phyloP scores from a whole-genome alignment of 1,140 invertebrate species.

The Drosophila bocki region DNA sequence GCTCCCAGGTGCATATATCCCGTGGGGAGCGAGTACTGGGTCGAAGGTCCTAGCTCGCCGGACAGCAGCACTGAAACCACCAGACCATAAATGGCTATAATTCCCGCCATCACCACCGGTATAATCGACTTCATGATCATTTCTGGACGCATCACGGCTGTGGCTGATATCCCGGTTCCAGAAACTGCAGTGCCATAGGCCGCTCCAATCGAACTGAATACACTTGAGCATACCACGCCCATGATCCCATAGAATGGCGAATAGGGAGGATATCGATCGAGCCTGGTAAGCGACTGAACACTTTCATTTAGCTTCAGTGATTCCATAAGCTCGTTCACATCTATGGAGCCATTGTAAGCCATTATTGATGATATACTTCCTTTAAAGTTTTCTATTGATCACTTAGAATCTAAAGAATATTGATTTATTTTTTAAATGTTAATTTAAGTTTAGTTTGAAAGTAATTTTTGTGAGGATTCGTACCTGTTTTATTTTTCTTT shows the following conservation, averaged over 20 bases:
- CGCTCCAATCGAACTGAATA: constrained; percentile 88
- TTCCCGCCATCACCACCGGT: constrained; percentile 71
- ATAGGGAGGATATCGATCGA: constrained; percentile 34
- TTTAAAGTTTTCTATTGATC: not conserved
- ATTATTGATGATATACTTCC: not conserved
- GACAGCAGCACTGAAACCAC: constrained; percentile 96
- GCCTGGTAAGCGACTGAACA: not conserved
- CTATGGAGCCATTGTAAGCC: not conserved
- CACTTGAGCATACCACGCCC: constrained; percentile 98
- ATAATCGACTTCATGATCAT: constrained; percentile 77
- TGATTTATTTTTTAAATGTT: not conserved
- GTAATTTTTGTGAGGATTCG: not conserved
- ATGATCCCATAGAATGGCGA: constrained; percentile 96
- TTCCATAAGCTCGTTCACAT: not conserved
- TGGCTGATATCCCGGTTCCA: constrained; percentile 61
- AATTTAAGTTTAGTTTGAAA: no score
- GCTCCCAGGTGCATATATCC: constrained; percentile 96
- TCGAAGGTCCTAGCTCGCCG: constrained; percentile 86
- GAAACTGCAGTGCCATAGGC: constrained; percentile 70
- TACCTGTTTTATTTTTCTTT: not conserved
- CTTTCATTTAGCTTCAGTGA: not conserved
- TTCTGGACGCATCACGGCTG: constrained; percentile 70
- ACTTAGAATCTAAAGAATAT: no score
- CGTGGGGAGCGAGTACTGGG: constrained; percentile 88
- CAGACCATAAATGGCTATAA: constrained; percentile 92